Evolutionary conservation across 2,113 vertebrate species (phyloP).

Genomic region (Probosciger aterrimus): DNA sequence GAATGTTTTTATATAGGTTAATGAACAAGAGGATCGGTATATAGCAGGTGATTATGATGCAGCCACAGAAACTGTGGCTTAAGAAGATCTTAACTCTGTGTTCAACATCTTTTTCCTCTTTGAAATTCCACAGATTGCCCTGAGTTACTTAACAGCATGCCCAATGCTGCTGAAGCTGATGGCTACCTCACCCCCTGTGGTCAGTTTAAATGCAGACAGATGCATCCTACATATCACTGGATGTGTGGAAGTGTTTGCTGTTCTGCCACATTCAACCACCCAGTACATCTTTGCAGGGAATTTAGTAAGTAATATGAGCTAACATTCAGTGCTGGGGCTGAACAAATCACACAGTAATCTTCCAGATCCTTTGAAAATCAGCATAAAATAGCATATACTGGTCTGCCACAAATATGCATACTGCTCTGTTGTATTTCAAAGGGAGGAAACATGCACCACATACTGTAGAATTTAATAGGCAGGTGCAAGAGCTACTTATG

Average conservation of each 20-base stretch:
- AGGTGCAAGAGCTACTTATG: not conserved
- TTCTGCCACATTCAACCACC: slow-evolving; percentile 28
- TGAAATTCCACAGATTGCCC: slow-evolving; percentile 10
- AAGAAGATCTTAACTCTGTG: not conserved
- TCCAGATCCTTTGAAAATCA: not conserved
- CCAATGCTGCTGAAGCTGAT: slow-evolving; percentile 57
- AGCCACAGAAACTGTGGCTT: not conserved
- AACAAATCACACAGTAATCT: not conserved
- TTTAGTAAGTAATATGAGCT: slow-evolving; percentile 49
- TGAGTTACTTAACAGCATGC: not conserved
- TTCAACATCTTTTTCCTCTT: not conserved
- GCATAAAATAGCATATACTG: not conserved
- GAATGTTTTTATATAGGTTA: not conserved
- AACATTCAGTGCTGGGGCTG: not conserved
- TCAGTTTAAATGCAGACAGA: slow-evolving; percentile 35
- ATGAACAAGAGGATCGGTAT: not conserved
- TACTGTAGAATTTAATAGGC: not conserved
- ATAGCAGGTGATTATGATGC: not conserved
- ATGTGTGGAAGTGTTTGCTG: slow-evolving; percentile 34
- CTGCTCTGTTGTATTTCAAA: not conserved
- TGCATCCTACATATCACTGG: slow-evolving; percentile 62
- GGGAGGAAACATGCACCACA: not conserved
- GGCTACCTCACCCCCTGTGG: slow-evolving; percentile 49
- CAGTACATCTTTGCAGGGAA: slow-evolving; percentile 55
- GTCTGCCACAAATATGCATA: not conserved